Conservation (phyloP, 2,888 invertebrate species). For the Eristalinus sepulchralis region DNA sequence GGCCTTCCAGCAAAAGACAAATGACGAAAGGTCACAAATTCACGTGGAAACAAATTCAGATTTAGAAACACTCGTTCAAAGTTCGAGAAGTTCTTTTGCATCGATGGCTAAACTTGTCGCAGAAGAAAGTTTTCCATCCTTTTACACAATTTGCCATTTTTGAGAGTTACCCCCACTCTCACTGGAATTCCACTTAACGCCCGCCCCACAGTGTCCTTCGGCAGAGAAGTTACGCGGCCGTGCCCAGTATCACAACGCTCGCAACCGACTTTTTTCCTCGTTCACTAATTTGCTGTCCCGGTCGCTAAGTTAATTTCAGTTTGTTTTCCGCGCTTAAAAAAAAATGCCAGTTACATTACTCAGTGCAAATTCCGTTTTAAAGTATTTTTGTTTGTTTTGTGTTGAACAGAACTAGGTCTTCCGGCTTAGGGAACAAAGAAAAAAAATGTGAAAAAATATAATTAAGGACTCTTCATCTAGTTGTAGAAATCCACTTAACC, state of each 20-base stretch:
- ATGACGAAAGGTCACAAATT: background rate
- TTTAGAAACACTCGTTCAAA: background rate
- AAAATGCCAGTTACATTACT: conserved; percentile 37
- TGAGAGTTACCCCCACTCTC: background rate
- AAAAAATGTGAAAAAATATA: conserved; percentile 3
- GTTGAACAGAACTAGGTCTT: background rate
- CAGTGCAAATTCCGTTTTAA: conserved; percentile 61
- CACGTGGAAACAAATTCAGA: background rate
- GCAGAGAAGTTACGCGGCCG: background rate
- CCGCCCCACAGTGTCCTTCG: conserved; percentile 43
- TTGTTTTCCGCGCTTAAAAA: background rate
- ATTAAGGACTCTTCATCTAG: conserved; percentile 21
- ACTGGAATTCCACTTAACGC: background rate
- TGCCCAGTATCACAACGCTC: background rate
- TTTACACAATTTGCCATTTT: background rate
- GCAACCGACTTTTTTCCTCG: background rate
- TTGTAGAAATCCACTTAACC: conserved; percentile 46
- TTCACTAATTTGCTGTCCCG: background rate
- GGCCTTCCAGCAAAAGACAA: background rate
- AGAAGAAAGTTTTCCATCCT: background rate
- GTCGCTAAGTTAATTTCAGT: conserved; percentile 5
- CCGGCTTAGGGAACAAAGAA: background rate
- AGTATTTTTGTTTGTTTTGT: background rate
- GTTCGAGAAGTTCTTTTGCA: background rate
- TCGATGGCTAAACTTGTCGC: background rate